These are phyloP conservation scores for Mastomys natalensis DNA, from an alignment of 2,113 vertebrate genomes.

Conservation along the genomic window DNA sequence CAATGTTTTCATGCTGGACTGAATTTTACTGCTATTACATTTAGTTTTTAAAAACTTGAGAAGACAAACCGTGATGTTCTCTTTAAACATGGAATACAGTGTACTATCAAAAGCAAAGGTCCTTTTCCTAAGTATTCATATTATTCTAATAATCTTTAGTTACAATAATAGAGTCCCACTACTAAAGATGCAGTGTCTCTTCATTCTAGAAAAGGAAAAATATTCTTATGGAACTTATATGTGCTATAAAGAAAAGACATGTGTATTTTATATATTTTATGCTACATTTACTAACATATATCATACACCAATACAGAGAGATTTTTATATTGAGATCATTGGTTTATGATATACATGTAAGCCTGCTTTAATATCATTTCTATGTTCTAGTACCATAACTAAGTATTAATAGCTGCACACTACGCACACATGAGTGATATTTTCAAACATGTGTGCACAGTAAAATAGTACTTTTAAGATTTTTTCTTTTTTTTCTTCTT, in stretches of 20 bases:
- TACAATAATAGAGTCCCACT: conserved; percentile 74
- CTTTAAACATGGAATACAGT: conserved; percentile 73
- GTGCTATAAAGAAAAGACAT: not conserved
- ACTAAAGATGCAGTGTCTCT: conserved; percentile 65
- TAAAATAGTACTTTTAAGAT: not conserved
- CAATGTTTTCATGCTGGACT: conserved; percentile 52
- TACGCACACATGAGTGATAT: not conserved
- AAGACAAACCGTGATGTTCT: conserved; percentile 13
- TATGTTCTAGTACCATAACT: not conserved
- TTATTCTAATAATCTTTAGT: conserved; percentile 74
- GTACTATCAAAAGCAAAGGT: conserved; percentile 56
- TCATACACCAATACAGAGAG: not conserved
- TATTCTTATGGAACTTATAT: not conserved
- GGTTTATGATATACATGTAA: not conserved
- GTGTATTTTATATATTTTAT: not conserved
- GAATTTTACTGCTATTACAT: conserved; percentile 42
- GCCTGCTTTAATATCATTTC: not conserved
- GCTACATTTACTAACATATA: conserved; percentile 58
- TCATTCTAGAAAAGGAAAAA: conserved; percentile 68
- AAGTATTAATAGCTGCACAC: not conserved
- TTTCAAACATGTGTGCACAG: not conserved
- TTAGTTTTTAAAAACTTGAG: conserved; percentile 64
- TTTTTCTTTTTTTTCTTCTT: too few species aligned
- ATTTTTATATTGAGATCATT: not conserved
- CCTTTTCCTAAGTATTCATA: conserved; percentile 55